phyloP scores from a whole-genome alignment of 2,888 invertebrate species.

The Meiosimyza platycephala region DNA sequence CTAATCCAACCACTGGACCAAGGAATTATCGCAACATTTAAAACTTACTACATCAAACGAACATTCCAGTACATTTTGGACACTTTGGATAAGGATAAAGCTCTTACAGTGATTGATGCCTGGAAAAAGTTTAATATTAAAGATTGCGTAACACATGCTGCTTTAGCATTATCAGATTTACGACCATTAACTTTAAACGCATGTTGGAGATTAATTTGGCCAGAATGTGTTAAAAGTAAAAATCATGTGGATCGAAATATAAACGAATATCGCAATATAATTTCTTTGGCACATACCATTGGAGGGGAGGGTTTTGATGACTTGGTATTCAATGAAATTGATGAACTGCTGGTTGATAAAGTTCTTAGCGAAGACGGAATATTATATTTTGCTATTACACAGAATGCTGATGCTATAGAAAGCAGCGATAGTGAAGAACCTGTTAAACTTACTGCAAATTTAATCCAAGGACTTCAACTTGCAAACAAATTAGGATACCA shows the following conservation, averaged over 20 bases:
- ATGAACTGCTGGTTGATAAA: conserved; percentile 3
- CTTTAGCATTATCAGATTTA: conserved; percentile 41
- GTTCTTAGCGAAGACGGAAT: conserved; percentile 42
- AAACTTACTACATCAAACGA: conserved; percentile 49
- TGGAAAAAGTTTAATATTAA: conserved; percentile 43
- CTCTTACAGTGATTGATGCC: conserved; percentile 33
- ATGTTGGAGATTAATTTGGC: conserved; percentile 52
- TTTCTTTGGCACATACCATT: conserved; percentile 34
- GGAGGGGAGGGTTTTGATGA: not conserved
- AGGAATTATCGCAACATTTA: conserved; percentile 54
- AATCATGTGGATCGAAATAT: conserved; percentile 35
- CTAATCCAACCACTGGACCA: conserved; percentile 50
- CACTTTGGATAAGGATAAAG: conserved; percentile 29
- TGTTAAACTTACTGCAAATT: not conserved
- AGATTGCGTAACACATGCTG: conserved; percentile 38
- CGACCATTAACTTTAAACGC: conserved; percentile 49
- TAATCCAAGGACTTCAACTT: conserved; percentile 1
- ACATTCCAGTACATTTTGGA: conserved; percentile 43
- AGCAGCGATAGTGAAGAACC: conserved; percentile 29
- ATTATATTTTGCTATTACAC: not conserved
- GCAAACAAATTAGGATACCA: conserved; percentile 38
- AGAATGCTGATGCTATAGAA: not conserved
- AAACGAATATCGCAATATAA: conserved; percentile 46
- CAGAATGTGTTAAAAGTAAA: conserved; percentile 43
- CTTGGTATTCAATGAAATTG: not conserved